phyloP scores from a whole-genome alignment of 2,797 vertebrate genomes.

The Xiphophorus birchmanni region DNA sequence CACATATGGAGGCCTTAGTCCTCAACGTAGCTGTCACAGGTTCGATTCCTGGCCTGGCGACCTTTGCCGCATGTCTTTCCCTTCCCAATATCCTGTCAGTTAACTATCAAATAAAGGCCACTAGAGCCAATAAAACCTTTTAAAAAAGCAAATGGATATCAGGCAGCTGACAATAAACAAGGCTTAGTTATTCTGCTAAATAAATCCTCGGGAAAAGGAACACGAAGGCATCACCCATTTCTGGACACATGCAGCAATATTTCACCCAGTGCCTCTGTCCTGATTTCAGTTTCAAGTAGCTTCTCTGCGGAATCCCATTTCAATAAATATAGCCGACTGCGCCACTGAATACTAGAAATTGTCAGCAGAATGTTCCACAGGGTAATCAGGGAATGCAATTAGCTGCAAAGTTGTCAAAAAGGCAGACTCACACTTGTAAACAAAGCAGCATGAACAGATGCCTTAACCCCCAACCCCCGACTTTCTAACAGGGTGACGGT shows the following conservation, averaged over 20 bases:
- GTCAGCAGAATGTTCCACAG: conserved; percentile 3
- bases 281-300: neutral
- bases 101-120: too few species aligned
- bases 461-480: neutral
- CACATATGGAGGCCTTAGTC: too few species aligned
- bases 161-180: neutral
- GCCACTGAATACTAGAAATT: neutral
- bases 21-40: too few species aligned
- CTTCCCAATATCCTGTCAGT: too few species aligned
- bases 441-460: neutral
- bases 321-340: neutral
- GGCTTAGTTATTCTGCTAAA: neutral
- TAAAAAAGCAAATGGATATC: neutral
- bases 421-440: neutral
- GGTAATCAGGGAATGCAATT: conserved; percentile 11
- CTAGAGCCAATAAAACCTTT: too few species aligned
- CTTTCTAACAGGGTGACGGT: neutral
- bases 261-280: neutral
- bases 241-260: neutral
- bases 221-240: neutral
- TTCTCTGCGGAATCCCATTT: neutral
- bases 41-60: too few species aligned
- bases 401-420: conserved; percentile 2
- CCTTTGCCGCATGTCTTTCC: too few species aligned
- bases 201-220: neutral